Evolutionary conservation across 2,888 invertebrate genomes (phyloP), one percentile per base, ranked within the genome.

Genomic region (Automeris io): DNA sequence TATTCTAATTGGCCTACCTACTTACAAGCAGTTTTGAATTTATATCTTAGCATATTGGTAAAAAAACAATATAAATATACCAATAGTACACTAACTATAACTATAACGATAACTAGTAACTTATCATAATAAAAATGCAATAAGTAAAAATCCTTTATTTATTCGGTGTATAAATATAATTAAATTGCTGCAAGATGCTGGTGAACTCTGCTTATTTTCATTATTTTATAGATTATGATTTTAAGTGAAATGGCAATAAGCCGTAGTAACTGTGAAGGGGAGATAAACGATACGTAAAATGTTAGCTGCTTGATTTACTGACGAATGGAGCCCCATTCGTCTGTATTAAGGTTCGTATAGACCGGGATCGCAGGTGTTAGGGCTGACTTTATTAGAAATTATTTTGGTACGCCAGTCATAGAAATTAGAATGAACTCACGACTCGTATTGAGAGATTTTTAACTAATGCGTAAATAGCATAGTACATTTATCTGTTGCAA

Each of bases 301-400:
- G 51, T 59, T 55, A 54, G 46, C 45, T 56, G 51, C 55, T 61
- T 66, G 69, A 70, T 70, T 74, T 70, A 72, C 63, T 58, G 61
- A n/a, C n/a, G n/a, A n/a, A n/a, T n/a, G n/a, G n/a, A n/a, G 45
- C 43, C 47, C 61, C 61, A 71, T 74, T 61, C 51, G 64, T 72
- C 61, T 64, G 62, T 60, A 65, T 71, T 72, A 73, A 47, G 45
- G 41, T 22, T 44, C 42, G 32, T 44, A 47, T 50, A 46, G 52
- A 49, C 40, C 38, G 42, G 37, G 35, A 31, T 36, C 46, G 39
- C 33, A 35, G 29, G 7, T 16, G 29, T 29, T 1, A 16, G 29
- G n/a, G 3, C 29, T 7, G 8, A 16, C 8, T 29, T 29, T 16
- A n/a, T n/a, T n/a, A n/a, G n/a, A n/a, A n/a, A n/a, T n/a, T n/a